Evolutionary conservation across 2,113 vertebrate species (phyloP), one percentile per base, ranked within the genome.

Genomic region (Syngnathoides biaculeatus): DNA sequence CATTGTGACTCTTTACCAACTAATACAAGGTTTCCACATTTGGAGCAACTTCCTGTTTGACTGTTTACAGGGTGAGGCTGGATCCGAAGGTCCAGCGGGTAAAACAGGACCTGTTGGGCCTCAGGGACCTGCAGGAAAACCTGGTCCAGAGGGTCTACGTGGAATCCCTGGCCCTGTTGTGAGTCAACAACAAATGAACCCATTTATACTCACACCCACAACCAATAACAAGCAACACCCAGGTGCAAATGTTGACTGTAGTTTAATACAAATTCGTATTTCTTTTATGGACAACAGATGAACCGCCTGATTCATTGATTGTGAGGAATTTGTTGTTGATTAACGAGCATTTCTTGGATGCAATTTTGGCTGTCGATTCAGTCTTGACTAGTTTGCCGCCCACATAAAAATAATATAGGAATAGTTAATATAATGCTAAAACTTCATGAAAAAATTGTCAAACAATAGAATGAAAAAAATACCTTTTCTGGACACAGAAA

Each of bases 161-260:
- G 97, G 95, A 77, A 98, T 99, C 86, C 96, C 97, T 9, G 96
- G 97, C 59, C 95, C 96, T 30, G 96, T 98, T 77, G 96, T 99
- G 74, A 94, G 95, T 85, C 64, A 43, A 19, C n/a, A 48, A 48
- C 45, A 48, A 35, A 35, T 35, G 2, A 5, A 35, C 30, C 30
- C 30, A 35, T 35, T 35, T 35, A 35, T 35, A 35, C 30, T 6
- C 30, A 35, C 6, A 35, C 30, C 30, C 30, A 35, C 30, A 35
- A 35, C 30, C 30, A 35, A 35, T 35, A 35, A 35, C 30, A 35
- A 35, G 30, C 30, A 35, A 35, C 30, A 35, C 30, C 42, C 43
- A 47, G 4, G 4, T 47, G 15, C 13, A 47, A 47, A 48, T 5
- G 6, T 19, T 48, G 14, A 6, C 15, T 19, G 15, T 48, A 17